Percentiles rank a stretch among this genome's conserved stretches.
Evolutionary conservation across 2,888 invertebrate genomes (phyloP).

Genomic region (Ornithoptera alexandrae): DNA sequence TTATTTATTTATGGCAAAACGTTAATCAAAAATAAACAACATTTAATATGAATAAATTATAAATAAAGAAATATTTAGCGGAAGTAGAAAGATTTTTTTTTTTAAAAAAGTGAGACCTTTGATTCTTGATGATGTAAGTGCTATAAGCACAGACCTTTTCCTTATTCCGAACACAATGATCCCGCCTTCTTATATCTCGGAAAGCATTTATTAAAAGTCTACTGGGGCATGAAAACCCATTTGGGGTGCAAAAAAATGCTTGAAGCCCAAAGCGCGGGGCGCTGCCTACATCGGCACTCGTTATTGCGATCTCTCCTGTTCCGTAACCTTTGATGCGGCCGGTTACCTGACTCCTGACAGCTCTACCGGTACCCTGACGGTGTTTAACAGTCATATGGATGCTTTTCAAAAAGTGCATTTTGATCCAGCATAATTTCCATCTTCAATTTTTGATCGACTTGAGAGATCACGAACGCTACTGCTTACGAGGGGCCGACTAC

Average conservation of each 20-base stretch:
- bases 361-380: neutral
- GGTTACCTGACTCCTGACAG: neutral
- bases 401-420: no score
- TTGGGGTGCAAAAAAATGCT: constrained; percentile 21
- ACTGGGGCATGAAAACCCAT: constrained; percentile 27
- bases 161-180: constrained; percentile 22
- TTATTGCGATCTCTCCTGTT: constrained; percentile 18
- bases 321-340: constrained; percentile 5
- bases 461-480: no score
- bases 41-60: no score
- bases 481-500: no score
- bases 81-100: no score
- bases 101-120: no score
- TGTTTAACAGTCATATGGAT: constrained; percentile 1
- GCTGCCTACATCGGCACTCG: constrained; percentile 17
- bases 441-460: no score
- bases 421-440: no score
- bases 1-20: no score
- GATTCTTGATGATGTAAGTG: neutral
- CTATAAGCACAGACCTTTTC: constrained; percentile 5
- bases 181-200: constrained; percentile 15
- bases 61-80: no score
- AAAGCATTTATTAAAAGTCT: constrained; percentile 28
- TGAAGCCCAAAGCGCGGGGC: constrained; percentile 21
- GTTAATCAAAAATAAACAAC: no score